These are phyloP conservation scores for Riparia riparia DNA, from an alignment of 2,113 vertebrate species.

Conservation along the genomic window DNA sequence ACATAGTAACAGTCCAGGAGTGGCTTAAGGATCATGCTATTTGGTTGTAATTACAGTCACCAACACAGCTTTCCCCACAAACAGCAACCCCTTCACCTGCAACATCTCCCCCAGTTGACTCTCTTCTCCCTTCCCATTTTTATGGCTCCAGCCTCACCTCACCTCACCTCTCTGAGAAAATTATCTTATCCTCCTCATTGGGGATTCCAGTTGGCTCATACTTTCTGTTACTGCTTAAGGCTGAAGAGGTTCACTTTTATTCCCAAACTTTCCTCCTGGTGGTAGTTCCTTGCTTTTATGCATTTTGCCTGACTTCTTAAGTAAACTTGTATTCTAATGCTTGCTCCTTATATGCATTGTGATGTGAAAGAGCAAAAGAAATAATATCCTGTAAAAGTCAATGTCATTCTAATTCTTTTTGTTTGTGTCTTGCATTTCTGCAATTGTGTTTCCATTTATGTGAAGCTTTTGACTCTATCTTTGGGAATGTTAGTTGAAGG, in stretches of 20 bases:
- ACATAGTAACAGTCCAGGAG: not conserved
- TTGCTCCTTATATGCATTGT: not conserved
- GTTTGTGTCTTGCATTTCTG: not conserved
- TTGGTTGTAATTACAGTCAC: not conserved
- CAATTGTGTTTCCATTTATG: not conserved
- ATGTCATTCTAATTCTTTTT: not conserved
- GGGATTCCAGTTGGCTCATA: not conserved
- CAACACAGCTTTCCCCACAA: not conserved
- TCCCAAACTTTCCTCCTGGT: not conserved
- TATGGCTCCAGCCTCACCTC: not conserved
- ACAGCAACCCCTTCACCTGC: not conserved
- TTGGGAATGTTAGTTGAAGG: not conserved
- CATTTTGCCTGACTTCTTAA: not conserved
- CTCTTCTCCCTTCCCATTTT: not conserved
- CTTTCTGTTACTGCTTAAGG: not conserved
- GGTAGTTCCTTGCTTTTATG: not conserved
- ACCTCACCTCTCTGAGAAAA: not conserved
- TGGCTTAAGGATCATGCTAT: not conserved
- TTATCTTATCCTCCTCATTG: not conserved
- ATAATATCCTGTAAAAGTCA: not conserved
- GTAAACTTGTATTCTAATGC: not conserved
- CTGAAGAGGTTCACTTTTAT: not conserved
- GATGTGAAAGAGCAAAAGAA: not conserved
- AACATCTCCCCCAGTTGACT: fast-evolving
- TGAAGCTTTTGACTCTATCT: not conserved